phyloP scores from a whole-genome alignment of 2,797 vertebrate species.

The Luscinia megarhynchos region DNA sequence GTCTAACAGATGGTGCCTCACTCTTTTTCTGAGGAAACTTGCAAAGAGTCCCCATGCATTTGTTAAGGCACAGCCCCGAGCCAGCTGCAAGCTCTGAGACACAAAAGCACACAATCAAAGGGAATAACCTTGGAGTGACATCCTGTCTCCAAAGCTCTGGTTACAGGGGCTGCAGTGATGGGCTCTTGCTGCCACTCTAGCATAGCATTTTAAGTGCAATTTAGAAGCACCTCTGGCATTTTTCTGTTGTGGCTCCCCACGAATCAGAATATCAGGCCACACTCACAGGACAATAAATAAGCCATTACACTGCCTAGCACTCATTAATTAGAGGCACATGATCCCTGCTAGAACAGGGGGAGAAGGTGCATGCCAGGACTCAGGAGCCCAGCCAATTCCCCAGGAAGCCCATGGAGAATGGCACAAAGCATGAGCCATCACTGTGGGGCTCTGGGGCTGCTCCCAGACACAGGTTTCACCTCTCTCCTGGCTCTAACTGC shows the following conservation, averaged over 20 bases:
- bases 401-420: not conserved
- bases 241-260: not conserved
- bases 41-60: not conserved
- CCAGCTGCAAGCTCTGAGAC: conserved; percentile 7
- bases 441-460: not conserved
- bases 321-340: conserved; percentile 8
- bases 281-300: not conserved
- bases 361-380: not conserved
- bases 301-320: not conserved
- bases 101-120: not conserved
- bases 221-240: not conserved
- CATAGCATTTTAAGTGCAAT: not conserved
- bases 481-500: not conserved
- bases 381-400: not conserved
- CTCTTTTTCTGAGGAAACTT: not conserved
- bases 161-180: not conserved
- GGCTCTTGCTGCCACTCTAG: not conserved
- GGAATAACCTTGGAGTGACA: not conserved
- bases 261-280: not conserved
- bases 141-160: not conserved
- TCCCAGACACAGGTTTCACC: not conserved
- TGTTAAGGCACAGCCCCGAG: not conserved
- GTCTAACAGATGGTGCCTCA: not conserved
- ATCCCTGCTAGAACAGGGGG: not conserved
- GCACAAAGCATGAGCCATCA: not conserved